phyloP scores from a whole-genome alignment of 2,113 vertebrate genomes.

The Lipophrys pholis region DNA sequence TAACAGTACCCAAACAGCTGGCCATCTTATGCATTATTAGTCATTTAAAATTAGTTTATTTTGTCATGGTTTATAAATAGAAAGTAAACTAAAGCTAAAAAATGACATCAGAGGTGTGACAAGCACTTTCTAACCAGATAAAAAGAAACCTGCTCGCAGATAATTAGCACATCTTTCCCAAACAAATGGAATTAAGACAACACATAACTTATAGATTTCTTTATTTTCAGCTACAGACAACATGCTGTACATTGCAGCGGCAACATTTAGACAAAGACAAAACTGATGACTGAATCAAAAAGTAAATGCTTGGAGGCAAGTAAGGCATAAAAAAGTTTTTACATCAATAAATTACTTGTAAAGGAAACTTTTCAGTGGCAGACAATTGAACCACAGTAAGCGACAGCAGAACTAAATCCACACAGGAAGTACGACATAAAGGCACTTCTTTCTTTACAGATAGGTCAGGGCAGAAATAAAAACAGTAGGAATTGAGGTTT shows the following conservation, averaged over 20 bases:
- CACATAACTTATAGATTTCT: conserved; percentile 18
- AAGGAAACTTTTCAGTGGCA: conserved; percentile 26
- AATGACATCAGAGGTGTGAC: too few species aligned
- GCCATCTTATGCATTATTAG: too few species aligned
- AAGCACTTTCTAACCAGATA: too few species aligned
- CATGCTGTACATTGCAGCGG: conserved; percentile 21
- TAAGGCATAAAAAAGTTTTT: background rate
- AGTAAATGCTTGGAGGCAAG: background rate
- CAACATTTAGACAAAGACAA: conserved; percentile 25
- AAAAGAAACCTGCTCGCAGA: too few species aligned
- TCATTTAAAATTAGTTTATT: too few species aligned
- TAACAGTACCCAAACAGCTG: too few species aligned
- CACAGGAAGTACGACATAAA: conserved; percentile 43
- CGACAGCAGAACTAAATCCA: background rate
- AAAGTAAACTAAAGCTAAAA: too few species aligned
- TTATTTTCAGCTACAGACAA: conserved; percentile 46
- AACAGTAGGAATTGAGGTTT: conserved; percentile 38
- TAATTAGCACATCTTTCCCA: too few species aligned
- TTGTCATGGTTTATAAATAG: too few species aligned
- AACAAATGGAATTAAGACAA: background rate
- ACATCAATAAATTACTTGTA: conserved; percentile 51
- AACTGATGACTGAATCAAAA: conserved; percentile 24
- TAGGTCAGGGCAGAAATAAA: background rate
- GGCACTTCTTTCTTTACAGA: conserved; percentile 51
- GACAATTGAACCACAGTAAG: conserved; percentile 5